Percentiles rank a stretch among this genome's conserved stretches.
These are phyloP conservation scores for Cerastis rubricosa DNA, from an alignment of 2,888 invertebrate species.

Conservation along the genomic window DNA sequence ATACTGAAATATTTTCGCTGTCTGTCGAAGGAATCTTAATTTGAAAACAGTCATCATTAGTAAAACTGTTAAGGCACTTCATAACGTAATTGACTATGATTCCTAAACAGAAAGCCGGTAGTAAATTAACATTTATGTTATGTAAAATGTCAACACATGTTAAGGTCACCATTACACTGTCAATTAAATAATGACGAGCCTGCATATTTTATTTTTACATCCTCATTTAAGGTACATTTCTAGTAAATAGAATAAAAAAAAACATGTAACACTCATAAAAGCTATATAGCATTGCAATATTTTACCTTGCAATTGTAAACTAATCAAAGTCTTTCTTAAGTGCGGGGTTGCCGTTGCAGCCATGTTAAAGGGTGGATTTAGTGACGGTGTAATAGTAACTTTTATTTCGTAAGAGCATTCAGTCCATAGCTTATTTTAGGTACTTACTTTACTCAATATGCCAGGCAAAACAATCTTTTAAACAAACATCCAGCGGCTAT, in stretches of 20 bases:
- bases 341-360: slow-evolving; percentile 6
- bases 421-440: slow-evolving; percentile 12
- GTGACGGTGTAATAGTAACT: slow-evolving; percentile 20
- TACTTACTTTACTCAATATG: slow-evolving; percentile 31
- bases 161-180: slow-evolving; percentile 28
- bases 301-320: background rate
- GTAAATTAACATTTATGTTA: slow-evolving; percentile 45
- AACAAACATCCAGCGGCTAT: slow-evolving; percentile 19
- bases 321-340: background rate
- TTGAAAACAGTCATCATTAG: slow-evolving; percentile 32
- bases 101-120: slow-evolving; percentile 56
- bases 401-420: slow-evolving; percentile 11
- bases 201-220: slow-evolving; percentile 9
- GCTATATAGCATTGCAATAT: background rate
- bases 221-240: background rate
- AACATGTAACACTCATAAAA: background rate
- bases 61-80: slow-evolving; percentile 71
- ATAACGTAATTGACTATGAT: slow-evolving; percentile 62
- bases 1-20: slow-evolving; percentile 35
- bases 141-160: slow-evolving; percentile 24
- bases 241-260: background rate
- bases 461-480: slow-evolving; percentile 23
- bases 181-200: slow-evolving; percentile 17
- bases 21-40: slow-evolving; percentile 32
- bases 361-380: background rate